These are phyloP conservation scores for Psammodynastes pulverulentus DNA, from an alignment of 2,113 vertebrate genomes.

Conservation along the genomic window DNA sequence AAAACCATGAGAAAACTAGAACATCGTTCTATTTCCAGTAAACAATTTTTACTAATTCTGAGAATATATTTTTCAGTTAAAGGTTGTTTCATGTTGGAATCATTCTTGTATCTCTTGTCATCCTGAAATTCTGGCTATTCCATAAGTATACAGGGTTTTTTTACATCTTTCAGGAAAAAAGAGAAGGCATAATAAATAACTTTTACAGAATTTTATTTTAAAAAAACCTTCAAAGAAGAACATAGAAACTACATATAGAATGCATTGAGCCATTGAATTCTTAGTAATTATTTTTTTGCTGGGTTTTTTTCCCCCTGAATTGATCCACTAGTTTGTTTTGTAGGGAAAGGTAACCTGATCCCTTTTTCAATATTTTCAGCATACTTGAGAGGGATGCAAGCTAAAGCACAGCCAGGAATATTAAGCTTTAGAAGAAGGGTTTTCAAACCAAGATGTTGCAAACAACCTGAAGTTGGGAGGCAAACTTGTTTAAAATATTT, in stretches of 20 bases:
- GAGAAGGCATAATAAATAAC: background rate
- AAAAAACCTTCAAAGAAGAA: background rate
- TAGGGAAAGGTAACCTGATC: background rate
- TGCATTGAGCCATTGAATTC: background rate
- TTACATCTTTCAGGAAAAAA: background rate
- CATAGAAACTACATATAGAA: background rate
- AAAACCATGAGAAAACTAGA: background rate
- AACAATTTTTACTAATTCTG: background rate
- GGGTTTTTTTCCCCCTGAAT: background rate
- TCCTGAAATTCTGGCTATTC: background rate
- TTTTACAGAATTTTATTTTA: background rate
- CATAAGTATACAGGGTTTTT: background rate
- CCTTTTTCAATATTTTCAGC: background rate
- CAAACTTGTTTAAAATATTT: background rate
- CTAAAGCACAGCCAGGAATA: background rate
- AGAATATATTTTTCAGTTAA: background rate
- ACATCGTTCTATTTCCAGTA: background rate
- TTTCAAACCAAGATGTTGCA: background rate
- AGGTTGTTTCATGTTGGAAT: background rate
- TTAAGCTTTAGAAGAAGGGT: background rate
- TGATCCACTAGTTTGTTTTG: background rate
- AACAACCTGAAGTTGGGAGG: background rate
- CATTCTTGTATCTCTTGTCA: background rate
- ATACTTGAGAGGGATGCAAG: background rate
- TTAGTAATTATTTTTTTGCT: background rate